Evolutionary conservation across 2,113 vertebrate species (phyloP).

Genomic region (Pitta sordida): DNA sequence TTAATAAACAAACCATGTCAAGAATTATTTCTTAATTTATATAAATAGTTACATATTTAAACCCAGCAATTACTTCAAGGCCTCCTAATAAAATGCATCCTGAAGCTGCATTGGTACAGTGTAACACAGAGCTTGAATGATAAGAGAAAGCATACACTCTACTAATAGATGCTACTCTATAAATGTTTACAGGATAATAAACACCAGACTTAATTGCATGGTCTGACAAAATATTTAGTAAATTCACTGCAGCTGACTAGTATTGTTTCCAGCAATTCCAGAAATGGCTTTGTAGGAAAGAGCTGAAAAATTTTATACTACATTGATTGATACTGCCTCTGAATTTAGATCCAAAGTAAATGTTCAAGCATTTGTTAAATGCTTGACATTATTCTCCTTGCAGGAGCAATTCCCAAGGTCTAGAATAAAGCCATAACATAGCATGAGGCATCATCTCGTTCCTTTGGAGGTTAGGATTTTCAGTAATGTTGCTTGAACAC

Average conservation of each 20-base stretch:
- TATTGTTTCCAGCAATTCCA: constrained; percentile 1
- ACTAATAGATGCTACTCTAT: not conserved
- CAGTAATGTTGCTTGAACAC: not conserved
- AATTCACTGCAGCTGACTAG: not conserved
- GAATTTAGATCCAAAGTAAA: constrained; percentile 23
- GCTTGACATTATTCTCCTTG: not conserved
- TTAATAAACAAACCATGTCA: not conserved
- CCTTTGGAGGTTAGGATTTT: not conserved
- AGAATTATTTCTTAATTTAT: not conserved
- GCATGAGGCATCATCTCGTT: not conserved
- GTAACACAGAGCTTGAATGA: not conserved
- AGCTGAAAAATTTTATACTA: not conserved
- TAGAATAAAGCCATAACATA: not conserved
- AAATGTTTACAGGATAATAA: constrained; percentile 19
- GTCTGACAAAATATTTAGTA: not conserved
- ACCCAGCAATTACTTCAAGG: not conserved
- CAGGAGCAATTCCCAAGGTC: not conserved
- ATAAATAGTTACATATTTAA: constrained; percentile 13
- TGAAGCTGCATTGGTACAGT: not conserved
- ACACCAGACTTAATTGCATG: not conserved
- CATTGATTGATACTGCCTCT: not conserved
- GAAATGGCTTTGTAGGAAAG: not conserved
- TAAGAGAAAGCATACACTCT: not conserved
- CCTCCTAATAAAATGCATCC: constrained; percentile 10
- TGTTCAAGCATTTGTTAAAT: not conserved